These are phyloP conservation scores for Eupithecia pulchellata DNA, from an alignment of 2,888 invertebrate species.

Conservation along the genomic window DNA sequence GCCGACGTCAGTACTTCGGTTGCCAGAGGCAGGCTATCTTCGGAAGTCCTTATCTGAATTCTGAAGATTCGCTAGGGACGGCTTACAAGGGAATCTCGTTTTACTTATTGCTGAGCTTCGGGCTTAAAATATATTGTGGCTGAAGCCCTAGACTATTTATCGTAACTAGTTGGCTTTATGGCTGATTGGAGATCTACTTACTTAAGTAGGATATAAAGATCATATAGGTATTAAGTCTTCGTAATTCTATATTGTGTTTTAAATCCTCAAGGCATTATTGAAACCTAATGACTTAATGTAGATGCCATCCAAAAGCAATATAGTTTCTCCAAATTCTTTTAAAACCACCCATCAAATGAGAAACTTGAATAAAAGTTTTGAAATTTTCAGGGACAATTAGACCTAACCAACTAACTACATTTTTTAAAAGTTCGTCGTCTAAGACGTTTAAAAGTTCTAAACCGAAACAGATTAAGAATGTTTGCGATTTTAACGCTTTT, in stretches of 20 bases:
- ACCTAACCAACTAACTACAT: too few relatives aligned
- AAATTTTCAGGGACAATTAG: neutral
- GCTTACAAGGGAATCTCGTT: conserved; percentile 54
- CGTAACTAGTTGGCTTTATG: conserved; percentile 25
- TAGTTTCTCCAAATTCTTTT: too few relatives aligned
- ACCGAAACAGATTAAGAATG: too few relatives aligned
- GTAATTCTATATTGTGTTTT: too few relatives aligned
- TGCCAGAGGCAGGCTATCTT: conserved; percentile 43
- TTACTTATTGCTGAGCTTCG: conserved; percentile 55
- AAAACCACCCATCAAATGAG: neutral
- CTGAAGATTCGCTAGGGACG: conserved; percentile 43
- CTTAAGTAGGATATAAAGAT: neutral
- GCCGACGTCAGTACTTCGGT: conserved; percentile 32
- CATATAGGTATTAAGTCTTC: neutral
- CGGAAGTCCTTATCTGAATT: conserved; percentile 55
- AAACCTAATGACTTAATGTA: too few relatives aligned
- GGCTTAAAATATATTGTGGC: conserved; percentile 53
- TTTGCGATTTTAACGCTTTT: too few relatives aligned
- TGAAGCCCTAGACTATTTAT: conserved; percentile 32
- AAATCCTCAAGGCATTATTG: too few relatives aligned
- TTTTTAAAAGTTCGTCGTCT: too few relatives aligned
- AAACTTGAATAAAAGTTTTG: neutral
- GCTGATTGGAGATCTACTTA: conserved; percentile 19
- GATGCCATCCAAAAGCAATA: neutral
- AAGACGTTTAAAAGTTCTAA: too few relatives aligned